phyloP scores from a whole-genome alignment of 2,797 vertebrate species.

The Lacerta bilineata region DNA sequence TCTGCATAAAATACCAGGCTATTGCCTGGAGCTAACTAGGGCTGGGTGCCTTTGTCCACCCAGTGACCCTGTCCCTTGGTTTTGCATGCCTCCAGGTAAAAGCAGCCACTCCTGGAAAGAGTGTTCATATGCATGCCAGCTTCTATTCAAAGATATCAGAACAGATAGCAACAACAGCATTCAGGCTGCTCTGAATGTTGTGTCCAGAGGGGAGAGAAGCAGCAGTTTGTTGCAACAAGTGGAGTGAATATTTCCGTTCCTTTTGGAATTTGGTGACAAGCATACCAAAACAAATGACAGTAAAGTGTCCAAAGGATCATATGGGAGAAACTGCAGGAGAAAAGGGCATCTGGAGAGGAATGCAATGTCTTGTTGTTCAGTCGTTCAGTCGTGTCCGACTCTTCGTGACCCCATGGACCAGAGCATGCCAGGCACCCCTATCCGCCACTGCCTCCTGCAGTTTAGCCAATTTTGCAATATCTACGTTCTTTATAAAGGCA shows the following conservation, averaged over 20 bases:
- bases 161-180: neutral
- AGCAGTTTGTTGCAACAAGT: neutral
- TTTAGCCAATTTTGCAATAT: too few relatives aligned
- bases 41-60: neutral
- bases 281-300: neutral
- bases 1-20: neutral
- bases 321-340: neutral
- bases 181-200: neutral
- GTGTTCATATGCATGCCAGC: neutral
- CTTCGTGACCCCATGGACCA: too few relatives aligned
- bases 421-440: too few relatives aligned
- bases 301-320: neutral
- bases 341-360: neutral
- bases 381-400: too few relatives aligned
- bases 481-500: neutral
- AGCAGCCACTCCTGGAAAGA: neutral
- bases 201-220: neutral
- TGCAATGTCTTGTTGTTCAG: too few relatives aligned
- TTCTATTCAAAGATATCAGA: neutral
- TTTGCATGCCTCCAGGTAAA: neutral
- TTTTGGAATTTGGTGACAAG: neutral
- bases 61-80: neutral
- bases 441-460: too few relatives aligned
- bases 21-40: neutral
- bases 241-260: neutral